phyloP scores from a whole-genome alignment of 2,888 invertebrate genomes.

The Cepaea hortensis region DNA sequence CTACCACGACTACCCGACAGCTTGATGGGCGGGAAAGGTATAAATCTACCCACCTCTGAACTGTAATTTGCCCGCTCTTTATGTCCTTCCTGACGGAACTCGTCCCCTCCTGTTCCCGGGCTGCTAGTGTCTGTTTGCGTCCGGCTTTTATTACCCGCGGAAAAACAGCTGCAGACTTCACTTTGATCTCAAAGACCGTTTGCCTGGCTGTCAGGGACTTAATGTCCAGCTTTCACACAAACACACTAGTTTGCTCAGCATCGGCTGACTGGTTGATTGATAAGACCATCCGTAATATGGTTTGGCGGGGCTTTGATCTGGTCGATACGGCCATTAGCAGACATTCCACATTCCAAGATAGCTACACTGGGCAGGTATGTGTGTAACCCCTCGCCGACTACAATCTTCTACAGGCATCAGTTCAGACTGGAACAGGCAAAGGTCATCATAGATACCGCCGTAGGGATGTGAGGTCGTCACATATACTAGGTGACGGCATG shows the following conservation, averaged over 20 bases:
- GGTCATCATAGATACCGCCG: too few species aligned
- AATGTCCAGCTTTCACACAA: constrained; percentile 23
- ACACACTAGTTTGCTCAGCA: background rate
- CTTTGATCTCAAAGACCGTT: constrained; percentile 12
- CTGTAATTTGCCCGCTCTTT: constrained; percentile 4
- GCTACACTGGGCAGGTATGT: constrained; percentile 23
- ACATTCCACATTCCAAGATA: constrained; percentile 29
- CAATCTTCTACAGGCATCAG: too few species aligned
- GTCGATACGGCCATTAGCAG: constrained; percentile 17
- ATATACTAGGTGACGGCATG: too few species aligned
- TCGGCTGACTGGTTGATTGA: constrained; percentile 17
- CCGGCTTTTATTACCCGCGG: background rate
- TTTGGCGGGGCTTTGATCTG: constrained; percentile 26
- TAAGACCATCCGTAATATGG: constrained; percentile 12
- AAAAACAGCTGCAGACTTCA: constrained; percentile 9
- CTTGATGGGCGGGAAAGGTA: background rate
- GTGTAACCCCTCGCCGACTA: too few species aligned
- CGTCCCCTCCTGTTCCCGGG: background rate
- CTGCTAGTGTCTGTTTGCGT: background rate
- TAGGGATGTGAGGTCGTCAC: too few species aligned
- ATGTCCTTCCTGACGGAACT: background rate
- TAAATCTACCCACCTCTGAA: constrained; percentile 24
- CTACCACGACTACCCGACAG: background rate
- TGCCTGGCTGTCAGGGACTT: background rate
- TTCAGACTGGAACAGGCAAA: too few species aligned